Evolutionary conservation across 2,797 vertebrate genomes (phyloP), one percentile per base, ranked within the genome.

Genomic region (Hyperoplus immaculatus): DNA sequence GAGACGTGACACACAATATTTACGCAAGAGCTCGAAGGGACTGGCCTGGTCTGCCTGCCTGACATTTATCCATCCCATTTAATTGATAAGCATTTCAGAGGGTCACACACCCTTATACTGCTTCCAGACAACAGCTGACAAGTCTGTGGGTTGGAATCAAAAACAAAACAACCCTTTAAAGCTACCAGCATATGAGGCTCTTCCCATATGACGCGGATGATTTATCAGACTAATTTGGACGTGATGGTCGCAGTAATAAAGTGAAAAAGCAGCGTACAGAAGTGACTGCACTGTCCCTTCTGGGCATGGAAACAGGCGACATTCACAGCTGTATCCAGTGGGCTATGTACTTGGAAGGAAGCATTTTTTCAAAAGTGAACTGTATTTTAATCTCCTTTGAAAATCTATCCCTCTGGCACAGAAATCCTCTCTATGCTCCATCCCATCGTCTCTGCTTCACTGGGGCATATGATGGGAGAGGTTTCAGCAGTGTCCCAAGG

Each of bases 391-490:
- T 92, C 85, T 91, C 80, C 83, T 91, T 89, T 88, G 81, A 88
- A 89, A 89, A 92, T 88, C 87, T 91, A 86, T 89, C 91, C 93
- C 92, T 87, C 74, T 84, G 91, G 94, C 92, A 76, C 82, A 83
- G 85, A 86, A 90, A 92, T 80, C 89, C 87, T 92, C 87, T 91
- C 82, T 84, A 51, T 82, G 83, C 90, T 91, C 85, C 79, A 91
- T 90, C 87, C 91, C 87, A 94, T 94, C 89, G 80, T 93, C 93
- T 94, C 89, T 94, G 95, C 94, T 95, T 95, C 95, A 95, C 82
- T 94, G 94, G 94, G 95, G 94, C 95, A 95, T 94, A 90, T 95
- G 95, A 95, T 95, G 94, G 93, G 90, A 88, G 92, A 92, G 92
- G 92, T 92, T 94, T 93, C 92, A 84, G 91, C 89, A 90, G 80